Evolutionary conservation across 2,888 invertebrate genomes (phyloP), one percentile per base, ranked within the genome.

Genomic region (Lucinisca nassula): DNA sequence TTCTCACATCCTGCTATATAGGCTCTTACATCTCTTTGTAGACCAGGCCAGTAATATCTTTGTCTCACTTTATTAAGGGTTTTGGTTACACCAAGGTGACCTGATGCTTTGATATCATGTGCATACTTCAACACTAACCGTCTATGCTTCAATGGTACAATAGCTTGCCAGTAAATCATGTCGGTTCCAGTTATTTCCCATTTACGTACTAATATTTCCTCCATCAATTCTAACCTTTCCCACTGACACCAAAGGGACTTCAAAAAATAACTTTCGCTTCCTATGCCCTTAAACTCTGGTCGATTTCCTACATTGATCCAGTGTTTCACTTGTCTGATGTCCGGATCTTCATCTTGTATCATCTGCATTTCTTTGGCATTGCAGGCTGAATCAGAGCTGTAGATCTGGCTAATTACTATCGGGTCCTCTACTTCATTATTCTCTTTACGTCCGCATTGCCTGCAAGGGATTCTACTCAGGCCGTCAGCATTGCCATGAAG

Each of bases 1-100:
- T 6, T 55, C 21, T 81, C 81, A 58, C 81, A 81, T 58, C 58
- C 74, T n/a, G 58, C 24, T 0, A 74, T 30, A 79, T 70, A 67
- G 8, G 27, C n/a, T 17, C 40, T 4, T 14, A 67, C 70, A 58
- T 79, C 79, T 32, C 10, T 45, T 8, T 30, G 55, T 0, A 55
- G 77, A 14, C 55, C 30, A 30, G 55, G 55, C 76, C 58, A 81
- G 45, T 37, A 21, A 27, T 38, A 55, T n/a, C 55, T 8, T n/a
- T 55, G 55, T 55, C 24, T 55, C 14, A 55, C n/a, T n/a, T 55
- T 55, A n/a, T n/a, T 55, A n/a, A 55, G 55, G 12, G 55, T 55
- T n/a, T 75, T 75, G 21, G 6, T 45, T 3, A 45, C 49, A 3
- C 75, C 75, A n/a, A 45, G 49, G 17, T 78, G 78, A 1, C 78